These are phyloP conservation scores for Prochilodus magdalenae DNA, from an alignment of 2,113 vertebrate species.

Conservation along the genomic window DNA sequence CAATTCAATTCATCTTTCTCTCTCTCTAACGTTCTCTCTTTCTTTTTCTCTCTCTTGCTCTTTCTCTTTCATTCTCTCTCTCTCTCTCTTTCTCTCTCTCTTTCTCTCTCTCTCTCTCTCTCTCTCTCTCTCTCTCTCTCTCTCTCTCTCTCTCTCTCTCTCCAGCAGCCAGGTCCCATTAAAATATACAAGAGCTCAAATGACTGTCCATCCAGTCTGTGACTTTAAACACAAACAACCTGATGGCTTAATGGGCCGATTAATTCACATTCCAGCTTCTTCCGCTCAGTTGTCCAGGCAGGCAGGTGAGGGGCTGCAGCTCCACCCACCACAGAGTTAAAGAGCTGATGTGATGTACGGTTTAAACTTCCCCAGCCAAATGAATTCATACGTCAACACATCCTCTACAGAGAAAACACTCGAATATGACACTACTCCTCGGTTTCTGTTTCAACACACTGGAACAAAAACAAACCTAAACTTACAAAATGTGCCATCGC, in stretches of 20 bases:
- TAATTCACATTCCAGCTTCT: slow-evolving; percentile 59
- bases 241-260: slow-evolving; percentile 47
- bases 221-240: slow-evolving; percentile 48
- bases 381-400: too few species aligned
- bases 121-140: neutral
- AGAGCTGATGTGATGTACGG: neutral
- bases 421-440: too few species aligned
- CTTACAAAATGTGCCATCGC: too few species aligned
- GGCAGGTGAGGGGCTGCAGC: neutral
- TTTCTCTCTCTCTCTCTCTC: neutral
- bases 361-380: too few species aligned
- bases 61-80: neutral
- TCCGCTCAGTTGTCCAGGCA: slow-evolving; percentile 8
- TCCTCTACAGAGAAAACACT: too few species aligned
- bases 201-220: slow-evolving; percentile 12
- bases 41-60: neutral
- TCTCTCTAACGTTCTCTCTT: neutral
- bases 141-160: neutral
- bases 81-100: neutral
- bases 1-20: neutral
- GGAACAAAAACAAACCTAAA: too few species aligned
- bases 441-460: too few species aligned
- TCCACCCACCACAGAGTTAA: neutral
- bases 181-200: slow-evolving; percentile 38
- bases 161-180: slow-evolving; percentile 10